These are phyloP conservation scores for Mus musculus DNA, from an alignment of 2,113 vertebrate species.

Conservation along the genomic window DNA sequence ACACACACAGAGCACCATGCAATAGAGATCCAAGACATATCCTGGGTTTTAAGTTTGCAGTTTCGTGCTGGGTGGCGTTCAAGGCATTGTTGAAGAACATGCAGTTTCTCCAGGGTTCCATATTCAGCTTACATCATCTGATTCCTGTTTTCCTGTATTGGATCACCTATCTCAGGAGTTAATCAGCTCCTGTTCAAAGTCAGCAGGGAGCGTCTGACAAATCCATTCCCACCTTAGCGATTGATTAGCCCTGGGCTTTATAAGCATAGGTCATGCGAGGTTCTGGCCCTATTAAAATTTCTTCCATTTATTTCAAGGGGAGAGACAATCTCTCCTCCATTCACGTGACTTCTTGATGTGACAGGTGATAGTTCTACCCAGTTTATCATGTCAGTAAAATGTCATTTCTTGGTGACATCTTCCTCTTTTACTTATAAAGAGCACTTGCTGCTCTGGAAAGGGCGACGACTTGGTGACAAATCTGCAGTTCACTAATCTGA, in stretches of 20 bases:
- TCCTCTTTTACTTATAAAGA: background rate
- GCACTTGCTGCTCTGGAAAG: background rate
- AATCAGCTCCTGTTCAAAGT: slow-evolving; percentile 44
- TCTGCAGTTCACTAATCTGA: background rate
- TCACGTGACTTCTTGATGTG: background rate
- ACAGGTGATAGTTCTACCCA: background rate
- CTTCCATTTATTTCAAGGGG: background rate
- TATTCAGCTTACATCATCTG: background rate
- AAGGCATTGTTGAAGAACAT: background rate
- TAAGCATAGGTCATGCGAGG: background rate
- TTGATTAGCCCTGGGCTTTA: background rate
- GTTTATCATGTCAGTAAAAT: background rate
- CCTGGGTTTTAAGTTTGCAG: background rate
- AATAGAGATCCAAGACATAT: background rate
- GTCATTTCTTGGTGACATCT: background rate
- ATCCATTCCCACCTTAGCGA: slow-evolving; percentile 5
- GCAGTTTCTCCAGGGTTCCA: background rate
- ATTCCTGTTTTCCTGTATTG: background rate
- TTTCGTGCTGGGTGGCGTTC: background rate
- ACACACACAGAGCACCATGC: background rate
- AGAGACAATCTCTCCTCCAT: background rate
- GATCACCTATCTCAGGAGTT: slow-evolving; percentile 4
- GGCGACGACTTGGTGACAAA: background rate
- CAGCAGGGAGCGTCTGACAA: slow-evolving; percentile 21
- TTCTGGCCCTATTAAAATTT: background rate